Evolutionary conservation across 1,140 invertebrate species (phyloP).

Genomic region (Campoletis sonorensis): DNA sequence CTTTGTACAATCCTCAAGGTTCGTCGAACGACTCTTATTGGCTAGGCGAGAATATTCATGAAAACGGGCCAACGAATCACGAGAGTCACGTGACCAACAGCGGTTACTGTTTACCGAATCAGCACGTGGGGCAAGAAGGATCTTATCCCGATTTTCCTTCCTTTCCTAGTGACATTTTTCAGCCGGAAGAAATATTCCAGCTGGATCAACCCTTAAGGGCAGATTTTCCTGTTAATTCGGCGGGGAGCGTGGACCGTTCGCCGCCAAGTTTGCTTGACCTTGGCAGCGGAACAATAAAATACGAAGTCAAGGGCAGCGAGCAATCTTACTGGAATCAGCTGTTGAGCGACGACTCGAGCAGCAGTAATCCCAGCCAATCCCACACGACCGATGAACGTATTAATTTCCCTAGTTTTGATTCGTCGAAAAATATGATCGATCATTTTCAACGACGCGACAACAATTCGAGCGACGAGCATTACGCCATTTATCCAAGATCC

Average conservation of each 20-base stretch:
- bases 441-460: not conserved
- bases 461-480: not conserved
- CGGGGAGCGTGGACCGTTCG: constrained; percentile 77
- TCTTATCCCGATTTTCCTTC: constrained; percentile 75
- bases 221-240: constrained; percentile 75
- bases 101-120: constrained; percentile 64
- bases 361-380: constrained; percentile 70
- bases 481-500: not conserved
- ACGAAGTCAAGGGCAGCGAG: constrained; percentile 68
- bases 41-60: constrained; percentile 63
- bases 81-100: constrained; percentile 58
- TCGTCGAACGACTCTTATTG: constrained; percentile 64
- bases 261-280: constrained; percentile 84
- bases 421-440: constrained; percentile 14
- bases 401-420: constrained; percentile 30
- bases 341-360: constrained; percentile 77
- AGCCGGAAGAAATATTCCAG: constrained; percentile 87
- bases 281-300: constrained; percentile 82
- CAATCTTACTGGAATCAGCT: constrained; percentile 71
- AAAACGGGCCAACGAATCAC: constrained; percentile 20
- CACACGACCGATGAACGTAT: constrained; percentile 31
- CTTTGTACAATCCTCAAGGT: constrained; percentile 3
- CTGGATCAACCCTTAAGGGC: constrained; percentile 84
- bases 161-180: constrained; percentile 83
- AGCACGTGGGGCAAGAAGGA: constrained; percentile 66